Base-by-base conservation (phyloP, 2,888 invertebrate species). In the Phlogophora meticulosa region DNA sequence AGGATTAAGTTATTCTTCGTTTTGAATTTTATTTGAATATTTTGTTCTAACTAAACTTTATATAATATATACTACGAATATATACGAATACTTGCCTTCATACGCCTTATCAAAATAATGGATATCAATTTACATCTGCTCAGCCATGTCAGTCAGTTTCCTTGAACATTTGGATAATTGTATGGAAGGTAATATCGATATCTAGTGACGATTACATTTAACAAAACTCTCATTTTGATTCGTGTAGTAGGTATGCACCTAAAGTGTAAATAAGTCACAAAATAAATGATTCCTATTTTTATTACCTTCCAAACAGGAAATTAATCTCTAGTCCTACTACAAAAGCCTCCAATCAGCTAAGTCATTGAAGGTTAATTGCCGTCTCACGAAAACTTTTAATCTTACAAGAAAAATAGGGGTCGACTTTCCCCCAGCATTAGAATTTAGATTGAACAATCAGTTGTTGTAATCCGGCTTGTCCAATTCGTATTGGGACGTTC, bases 301-400 rank as follows among this genome's bases (percentile, higher is more conserved):
- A 17, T n/a, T 20, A 22, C 20, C 53, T 17, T 32, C 7, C 7
- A 49, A 24, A 55, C 15, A 61, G 51, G 15, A 45, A 58, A 71
- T 72, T 36, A 15, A 10, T 32, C 13, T 24, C 42, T 17, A 69
- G 36, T 49, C 20, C 11, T 45, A 42, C 20, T 32, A 42, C 45
- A 58, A 60, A 77, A 63, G 2, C 24, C 13, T 55, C n/a, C 68
- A 60, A 60, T 62, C 53, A 43, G 71, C 38, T 9, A 38, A 34
- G 78, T 72, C 77, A 73, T 63, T 59, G 55, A 56, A 42, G 42
- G 58, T 52, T 56, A 51, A 77, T 77, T 63, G 28, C 42, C 42
- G 24, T 71, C 55, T 53, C 9, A 42, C 10, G 42, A 71, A 49
- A 49, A 38, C 22, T 38, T 71, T 38, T 52, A 62, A 64, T 77